These are phyloP conservation scores for Melanophora roralis DNA, from an alignment of 2,888 invertebrate genomes.

Conservation along the genomic window DNA sequence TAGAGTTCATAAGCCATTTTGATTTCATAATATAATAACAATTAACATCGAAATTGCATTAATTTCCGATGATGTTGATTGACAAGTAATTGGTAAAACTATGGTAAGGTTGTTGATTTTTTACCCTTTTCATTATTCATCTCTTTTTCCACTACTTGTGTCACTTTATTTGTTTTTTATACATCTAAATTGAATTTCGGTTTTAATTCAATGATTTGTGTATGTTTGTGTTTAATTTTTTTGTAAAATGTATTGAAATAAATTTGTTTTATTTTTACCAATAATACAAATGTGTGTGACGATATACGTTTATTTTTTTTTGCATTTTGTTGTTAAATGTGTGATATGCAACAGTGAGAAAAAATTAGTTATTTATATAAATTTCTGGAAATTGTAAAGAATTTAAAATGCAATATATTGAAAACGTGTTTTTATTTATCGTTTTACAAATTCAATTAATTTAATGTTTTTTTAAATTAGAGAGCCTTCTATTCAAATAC, in stretches of 20 bases:
- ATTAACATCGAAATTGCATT: conserved; percentile 54
- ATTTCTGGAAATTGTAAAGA: conserved; percentile 15
- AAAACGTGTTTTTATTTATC: too few relatives aligned
- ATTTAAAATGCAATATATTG: too few relatives aligned
- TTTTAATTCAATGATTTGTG: conserved; percentile 9
- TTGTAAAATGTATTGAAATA: neutral
- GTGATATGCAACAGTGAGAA: neutral
- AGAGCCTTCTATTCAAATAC: too few relatives aligned
- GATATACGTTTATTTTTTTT: too few relatives aligned
- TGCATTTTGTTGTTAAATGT: neutral
- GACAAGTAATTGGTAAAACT: conserved; percentile 8
- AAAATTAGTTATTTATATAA: neutral
- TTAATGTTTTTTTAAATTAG: too few relatives aligned
- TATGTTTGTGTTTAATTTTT: neutral
- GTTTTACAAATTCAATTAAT: too few relatives aligned
- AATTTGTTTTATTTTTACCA: neutral
- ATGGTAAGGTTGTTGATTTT: neutral
- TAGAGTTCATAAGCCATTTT: neutral
- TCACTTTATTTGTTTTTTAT: neutral
- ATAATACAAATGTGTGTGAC: neutral
- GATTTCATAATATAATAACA: conserved; percentile 24
- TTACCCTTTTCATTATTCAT: neutral
- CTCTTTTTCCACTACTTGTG: neutral
- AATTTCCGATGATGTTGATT: conserved; percentile 50
- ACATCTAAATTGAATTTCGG: conserved; percentile 32